Percentiles rank a stretch among this genome's conserved stretches.
phyloP scores from a whole-genome alignment of 2,888 invertebrate genomes.

The Drosophila paramelanica region DNA sequence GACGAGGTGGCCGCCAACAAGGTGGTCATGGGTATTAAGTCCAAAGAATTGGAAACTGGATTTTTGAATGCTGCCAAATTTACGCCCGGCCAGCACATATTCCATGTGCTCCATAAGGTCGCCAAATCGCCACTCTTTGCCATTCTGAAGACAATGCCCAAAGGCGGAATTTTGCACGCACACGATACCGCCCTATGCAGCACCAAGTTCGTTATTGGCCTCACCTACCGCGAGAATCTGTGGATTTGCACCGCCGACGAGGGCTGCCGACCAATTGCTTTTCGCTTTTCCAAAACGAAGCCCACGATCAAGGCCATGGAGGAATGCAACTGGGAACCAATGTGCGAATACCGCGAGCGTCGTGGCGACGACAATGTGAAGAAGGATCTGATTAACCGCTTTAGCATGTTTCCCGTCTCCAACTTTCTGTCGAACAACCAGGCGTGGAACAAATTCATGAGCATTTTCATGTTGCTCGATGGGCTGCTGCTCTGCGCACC shows the following conservation, averaged over 20 bases:
- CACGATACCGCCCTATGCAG: conserved; percentile 89
- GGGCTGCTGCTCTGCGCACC: conserved; percentile 88
- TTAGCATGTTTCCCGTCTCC: conserved; percentile 86
- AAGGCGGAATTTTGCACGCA: conserved; percentile 90
- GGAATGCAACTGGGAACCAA: conserved; percentile 68
- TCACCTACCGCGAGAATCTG: conserved; percentile 88
- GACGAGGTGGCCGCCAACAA: conserved; percentile 86
- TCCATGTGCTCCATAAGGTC: conserved; percentile 87
- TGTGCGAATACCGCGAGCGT: conserved; percentile 63
- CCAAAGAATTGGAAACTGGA: conserved; percentile 86
- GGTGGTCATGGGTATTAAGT: conserved; percentile 87
- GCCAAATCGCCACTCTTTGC: conserved; percentile 88
- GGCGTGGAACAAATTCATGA: conserved; percentile 87
- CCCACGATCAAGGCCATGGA: conserved; percentile 37
- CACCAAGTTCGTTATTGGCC: conserved; percentile 87
- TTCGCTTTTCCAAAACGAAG: conserved; percentile 62
- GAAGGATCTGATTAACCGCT: conserved; percentile 85
- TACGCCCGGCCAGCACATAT: conserved; percentile 88
- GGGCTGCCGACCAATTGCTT: conserved; percentile 40
- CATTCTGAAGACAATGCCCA: conserved; percentile 89
- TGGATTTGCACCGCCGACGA: conserved; percentile 83
- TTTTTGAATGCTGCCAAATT: conserved; percentile 86
- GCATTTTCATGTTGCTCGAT: conserved; percentile 86
- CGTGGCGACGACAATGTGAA: conserved; percentile 85
- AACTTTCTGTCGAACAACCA: conserved; percentile 86